Conservation (phyloP, 2,797 vertebrate genomes). For the Eupleurogrammus muticus region DNA sequence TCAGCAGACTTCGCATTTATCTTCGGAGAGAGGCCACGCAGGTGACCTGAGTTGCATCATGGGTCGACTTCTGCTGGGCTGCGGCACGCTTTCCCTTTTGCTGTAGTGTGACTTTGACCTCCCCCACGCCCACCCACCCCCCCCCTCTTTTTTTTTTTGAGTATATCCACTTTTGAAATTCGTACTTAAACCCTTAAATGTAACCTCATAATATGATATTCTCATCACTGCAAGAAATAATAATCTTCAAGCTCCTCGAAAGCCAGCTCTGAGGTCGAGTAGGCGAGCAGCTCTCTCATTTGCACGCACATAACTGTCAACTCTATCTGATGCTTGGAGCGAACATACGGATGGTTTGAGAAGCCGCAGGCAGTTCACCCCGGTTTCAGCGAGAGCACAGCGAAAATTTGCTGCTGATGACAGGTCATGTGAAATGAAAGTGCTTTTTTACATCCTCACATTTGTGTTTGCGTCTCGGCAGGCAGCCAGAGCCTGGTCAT, state of each 20-base stretch:
- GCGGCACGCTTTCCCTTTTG: constrained; percentile 16
- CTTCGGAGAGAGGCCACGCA: constrained; percentile 58
- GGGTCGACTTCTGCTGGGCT: constrained; percentile 18
- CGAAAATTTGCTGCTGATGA: constrained; percentile 84
- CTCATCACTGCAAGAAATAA: constrained; percentile 61
- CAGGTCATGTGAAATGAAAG: constrained; percentile 80
- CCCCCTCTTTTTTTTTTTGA: constrained; percentile 3
- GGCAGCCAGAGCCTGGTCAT: constrained; percentile 65
- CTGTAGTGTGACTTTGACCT: constrained; percentile 20
- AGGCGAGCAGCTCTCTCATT: constrained; percentile 67
- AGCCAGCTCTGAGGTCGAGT: constrained; percentile 59
- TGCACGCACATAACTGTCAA: constrained; percentile 62
- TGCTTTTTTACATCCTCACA: constrained; percentile 71
- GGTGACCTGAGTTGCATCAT: constrained; percentile 65
- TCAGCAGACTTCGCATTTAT: constrained; percentile 69
- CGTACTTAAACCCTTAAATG: constrained; percentile 48
- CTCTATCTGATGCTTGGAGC: constrained; percentile 56
- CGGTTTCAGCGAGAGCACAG: constrained; percentile 55
- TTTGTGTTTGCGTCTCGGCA: constrained; percentile 78
- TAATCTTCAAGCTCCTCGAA: constrained; percentile 49
- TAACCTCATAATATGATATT: constrained; percentile 65
- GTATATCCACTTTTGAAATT: constrained; percentile 54
- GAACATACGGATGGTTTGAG: constrained; percentile 47
- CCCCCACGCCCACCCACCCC: too few relatives aligned
- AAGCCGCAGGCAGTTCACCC: constrained; percentile 75